Evolutionary conservation across 1,140 invertebrate genomes (phyloP), one percentile per base, ranked within the genome.

Genomic region (Eriocheir sinensis): DNA sequence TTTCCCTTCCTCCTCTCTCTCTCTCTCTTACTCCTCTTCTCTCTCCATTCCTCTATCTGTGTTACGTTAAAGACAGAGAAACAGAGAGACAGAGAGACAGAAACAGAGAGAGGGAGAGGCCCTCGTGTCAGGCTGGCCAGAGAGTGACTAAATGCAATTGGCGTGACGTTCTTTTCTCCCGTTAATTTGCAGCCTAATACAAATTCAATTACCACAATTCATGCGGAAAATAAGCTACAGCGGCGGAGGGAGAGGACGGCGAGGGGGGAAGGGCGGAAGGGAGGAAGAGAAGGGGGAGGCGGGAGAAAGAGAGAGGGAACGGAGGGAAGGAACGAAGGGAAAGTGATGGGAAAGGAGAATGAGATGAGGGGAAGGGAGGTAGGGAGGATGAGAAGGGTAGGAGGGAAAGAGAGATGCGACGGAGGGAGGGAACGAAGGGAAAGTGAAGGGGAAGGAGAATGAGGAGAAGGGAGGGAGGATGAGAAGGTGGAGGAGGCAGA

Each of bases 121-220:
- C 15, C 21, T 0, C 36, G 40, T 36, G 72, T 80, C 90, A 80
- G 53, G 32, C 38, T n/a, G 81, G 30, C 86, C 40, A 94, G 86
- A 86, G 60, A 94, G 89, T 94, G 90, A 95, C 41, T 95, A 95
- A 95, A 92, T 95, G 94, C 94, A 95, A 95, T 95, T 91, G 94
- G 89, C 94, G 90, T 95, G 94, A 95, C 94, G 94, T 92, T 95
- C 94, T 95, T 95, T 92, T 95, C 90, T 91, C 80, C 79, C 94
- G 83, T 91, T 95, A 95, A 95, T 95, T 95, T 95, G 94, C 94
- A 95, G 94, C 94, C 94, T 95, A 95, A 95, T 95, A 95, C 94
- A 95, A 95, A 95, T 95, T 95, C 94, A 95, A 95, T 95, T 95
- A 95, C 94, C 83, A 95, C 94, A 95, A 95, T 95, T 95, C 94